Conservation (phyloP, 2,888 invertebrate species). For the Lissocephala sabroskyi region DNA sequence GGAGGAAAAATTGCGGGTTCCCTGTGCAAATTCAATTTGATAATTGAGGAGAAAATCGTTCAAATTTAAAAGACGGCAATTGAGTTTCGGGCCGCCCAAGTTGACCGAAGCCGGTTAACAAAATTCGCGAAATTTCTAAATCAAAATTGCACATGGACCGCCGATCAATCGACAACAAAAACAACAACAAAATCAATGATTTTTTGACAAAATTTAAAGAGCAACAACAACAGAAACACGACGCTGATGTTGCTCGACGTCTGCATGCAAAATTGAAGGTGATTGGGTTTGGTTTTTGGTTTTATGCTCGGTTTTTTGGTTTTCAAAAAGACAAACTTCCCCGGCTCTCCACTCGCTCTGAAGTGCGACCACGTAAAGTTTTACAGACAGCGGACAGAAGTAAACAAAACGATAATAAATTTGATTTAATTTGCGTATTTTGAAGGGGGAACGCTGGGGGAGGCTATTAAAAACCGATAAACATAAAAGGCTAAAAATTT, state of each 20-base stretch:
- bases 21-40: no score
- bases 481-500: conserved; percentile 10
- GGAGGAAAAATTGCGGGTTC: no score
- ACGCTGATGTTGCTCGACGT: conserved; percentile 7
- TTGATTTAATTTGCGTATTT: conserved; percentile 29
- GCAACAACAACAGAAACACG: conserved; percentile 3
- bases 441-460: background rate
- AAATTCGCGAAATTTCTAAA: conserved; percentile 6
- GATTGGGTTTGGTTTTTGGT: conserved; percentile 46
- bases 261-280: conserved; percentile 41
- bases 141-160: background rate
- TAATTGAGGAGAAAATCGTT: no score
- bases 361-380: background rate
- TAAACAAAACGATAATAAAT: conserved; percentile 14
- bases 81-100: no score
- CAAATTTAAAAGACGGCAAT: no score
- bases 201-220: background rate
- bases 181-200: conserved; percentile 2
- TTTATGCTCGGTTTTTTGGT: no score
- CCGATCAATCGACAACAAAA: background rate
- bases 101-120: no score
- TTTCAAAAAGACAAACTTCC: no score
- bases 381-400: background rate
- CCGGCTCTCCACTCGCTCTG: no score
- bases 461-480: background rate